Evolutionary conservation across 1,140 invertebrate genomes (phyloP).

Genomic region (Lucilia sericata): DNA sequence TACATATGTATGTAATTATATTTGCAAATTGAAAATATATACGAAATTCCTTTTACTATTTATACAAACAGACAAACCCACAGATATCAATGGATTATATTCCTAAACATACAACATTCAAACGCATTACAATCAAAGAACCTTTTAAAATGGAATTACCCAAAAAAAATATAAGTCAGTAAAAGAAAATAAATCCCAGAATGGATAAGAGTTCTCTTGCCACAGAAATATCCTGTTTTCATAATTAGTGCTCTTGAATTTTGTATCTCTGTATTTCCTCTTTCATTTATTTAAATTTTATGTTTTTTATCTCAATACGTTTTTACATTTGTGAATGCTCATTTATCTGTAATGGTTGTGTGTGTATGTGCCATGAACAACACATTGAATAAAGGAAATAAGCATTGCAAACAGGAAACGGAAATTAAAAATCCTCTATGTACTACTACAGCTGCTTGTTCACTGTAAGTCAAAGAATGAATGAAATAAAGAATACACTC

Average conservation of each 20-base stretch:
- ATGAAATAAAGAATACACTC: background rate
- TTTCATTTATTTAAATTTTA: slow-evolving; percentile 37
- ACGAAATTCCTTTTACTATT: background rate
- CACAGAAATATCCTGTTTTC: slow-evolving; percentile 22
- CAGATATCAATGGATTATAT: too few species aligned
- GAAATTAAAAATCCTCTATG: slow-evolving; percentile 27
- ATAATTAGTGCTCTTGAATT: slow-evolving; percentile 30
- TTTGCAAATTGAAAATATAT: background rate
- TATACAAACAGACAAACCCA: too few species aligned
- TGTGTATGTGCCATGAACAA: background rate
- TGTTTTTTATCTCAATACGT: background rate
- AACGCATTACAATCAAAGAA: background rate
- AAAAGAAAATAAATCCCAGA: background rate
- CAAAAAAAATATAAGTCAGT: background rate
- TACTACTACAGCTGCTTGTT: slow-evolving; percentile 30
- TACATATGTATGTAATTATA: background rate
- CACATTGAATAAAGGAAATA: slow-evolving; percentile 40
- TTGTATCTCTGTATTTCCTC: slow-evolving; percentile 1
- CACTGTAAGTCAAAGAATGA: slow-evolving; percentile 24
- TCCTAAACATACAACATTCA: background rate
- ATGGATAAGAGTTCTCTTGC: background rate
- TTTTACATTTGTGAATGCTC: background rate
- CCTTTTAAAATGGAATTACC: background rate
- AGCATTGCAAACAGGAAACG: slow-evolving; percentile 32
- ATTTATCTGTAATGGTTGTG: background rate